Conservation (phyloP, 2,113 vertebrate species). For the Chitala chitala region DNA sequence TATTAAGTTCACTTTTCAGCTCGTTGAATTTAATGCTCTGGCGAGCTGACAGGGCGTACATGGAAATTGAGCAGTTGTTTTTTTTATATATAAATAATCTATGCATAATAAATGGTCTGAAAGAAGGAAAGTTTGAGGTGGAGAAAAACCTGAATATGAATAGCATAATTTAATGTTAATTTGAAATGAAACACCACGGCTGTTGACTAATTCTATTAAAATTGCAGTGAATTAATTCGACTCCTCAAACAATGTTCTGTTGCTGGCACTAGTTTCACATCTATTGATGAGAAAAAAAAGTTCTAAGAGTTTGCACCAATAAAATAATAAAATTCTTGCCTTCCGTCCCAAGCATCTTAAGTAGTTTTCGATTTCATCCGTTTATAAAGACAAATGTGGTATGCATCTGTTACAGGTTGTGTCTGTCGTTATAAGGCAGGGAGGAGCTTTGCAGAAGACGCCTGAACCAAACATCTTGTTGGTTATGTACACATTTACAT, state of each 20-base stretch:
- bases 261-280: not conserved
- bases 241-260: not conserved
- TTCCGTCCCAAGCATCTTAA: no score
- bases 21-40: conserved; percentile 49
- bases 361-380: no score
- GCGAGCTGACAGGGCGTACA: conserved; percentile 30
- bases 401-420: no score
- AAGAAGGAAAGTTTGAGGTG: not conserved
- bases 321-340: no score
- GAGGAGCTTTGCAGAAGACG: no score
- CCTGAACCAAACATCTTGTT: no score
- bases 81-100: conserved; percentile 16
- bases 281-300: not conserved
- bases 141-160: not conserved
- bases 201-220: conserved; percentile 1
- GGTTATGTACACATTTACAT: no score
- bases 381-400: no score
- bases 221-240: not conserved
- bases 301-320: not conserved
- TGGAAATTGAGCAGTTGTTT: conserved; percentile 6
- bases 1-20: conserved; percentile 56
- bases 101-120: conserved; percentile 16
- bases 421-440: no score
- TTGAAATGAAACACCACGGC: conserved; percentile 9
- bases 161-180: not conserved